Base-by-base conservation (phyloP, 1,140 invertebrate species). In the Frieseomelitta varia region DNA sequence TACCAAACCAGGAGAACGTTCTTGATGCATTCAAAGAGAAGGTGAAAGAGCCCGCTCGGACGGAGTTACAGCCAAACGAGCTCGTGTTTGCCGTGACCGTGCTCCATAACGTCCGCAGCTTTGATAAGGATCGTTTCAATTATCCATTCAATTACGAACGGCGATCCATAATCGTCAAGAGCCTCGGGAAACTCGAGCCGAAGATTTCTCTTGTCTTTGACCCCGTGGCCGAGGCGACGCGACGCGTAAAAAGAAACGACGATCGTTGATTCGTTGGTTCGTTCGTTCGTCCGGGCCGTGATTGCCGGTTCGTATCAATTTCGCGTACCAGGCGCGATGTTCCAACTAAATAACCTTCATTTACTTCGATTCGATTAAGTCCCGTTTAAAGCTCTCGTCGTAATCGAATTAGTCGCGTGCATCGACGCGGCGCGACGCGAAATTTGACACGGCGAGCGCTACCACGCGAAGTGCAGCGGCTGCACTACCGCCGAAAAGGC, bases 71-170 rank as follows among this genome's bases (percentile, higher is more conserved):
- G 73, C 67, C 88, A 85, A 89, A 88, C 88, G 85, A 91, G 90
- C 67, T 89, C 77, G 88, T 87, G 88, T 92, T 92, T 92, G 90
- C 89, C 92, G 92, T 92, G 90, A 89, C 90, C 91, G 86, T 89
- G 83, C 85, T 85, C 90, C 92, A 89, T 92, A 92, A 92, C 90
- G 91, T 85, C 85, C 86, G 87, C 86, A 90, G 84, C 87, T 87
- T 90, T 81, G 92, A 92, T 92, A 92, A 92, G 87, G 88, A 92
- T 92, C 92, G 90, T 91, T 92, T 91, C 92, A 92, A 92, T 92
- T 92, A 92, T 90, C 91, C 88, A 91, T 92, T 92, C 91, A 91
- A 92, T 92, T 92, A 92, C 91, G 84, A 79, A 79, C 39, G 81
- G 86, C 85, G 88, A 92, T 91, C 87, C 88, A 86, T 91, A 91